These are phyloP conservation scores for Drosophila borealis DNA, from an alignment of 2,888 invertebrate genomes.

Conservation along the genomic window DNA sequence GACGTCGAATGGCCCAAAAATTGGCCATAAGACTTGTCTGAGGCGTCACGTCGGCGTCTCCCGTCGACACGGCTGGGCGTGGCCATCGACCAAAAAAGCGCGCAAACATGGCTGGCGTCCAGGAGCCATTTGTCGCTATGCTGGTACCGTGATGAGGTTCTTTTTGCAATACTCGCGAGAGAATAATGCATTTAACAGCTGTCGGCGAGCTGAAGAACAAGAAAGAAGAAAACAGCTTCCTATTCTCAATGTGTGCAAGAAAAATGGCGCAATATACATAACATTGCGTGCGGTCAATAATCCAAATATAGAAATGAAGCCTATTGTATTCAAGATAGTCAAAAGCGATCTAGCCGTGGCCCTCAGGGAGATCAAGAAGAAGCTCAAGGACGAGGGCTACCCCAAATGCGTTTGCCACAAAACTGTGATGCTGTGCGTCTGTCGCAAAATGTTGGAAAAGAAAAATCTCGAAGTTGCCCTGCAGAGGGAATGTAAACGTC, in stretches of 20 bases:
- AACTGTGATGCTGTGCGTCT: slow-evolving; percentile 83
- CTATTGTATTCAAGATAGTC: slow-evolving; percentile 88
- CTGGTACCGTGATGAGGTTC: slow-evolving; percentile 81
- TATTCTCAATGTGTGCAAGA: slow-evolving; percentile 88
- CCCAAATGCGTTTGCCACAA: slow-evolving; percentile 86
- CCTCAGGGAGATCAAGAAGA: slow-evolving; percentile 86
- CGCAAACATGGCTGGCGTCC: slow-evolving; percentile 82
- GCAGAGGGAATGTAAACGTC: slow-evolving; percentile 84
- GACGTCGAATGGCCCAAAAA: slow-evolving; percentile 65
- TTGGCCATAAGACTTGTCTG: slow-evolving; percentile 87
- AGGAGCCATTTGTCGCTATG: slow-evolving; percentile 81
- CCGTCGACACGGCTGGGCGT: slow-evolving; percentile 89
- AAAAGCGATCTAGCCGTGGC: slow-evolving; percentile 86
- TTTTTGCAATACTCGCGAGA: slow-evolving; percentile 74
- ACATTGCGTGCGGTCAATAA: slow-evolving; percentile 78
- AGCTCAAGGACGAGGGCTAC: slow-evolving; percentile 86
- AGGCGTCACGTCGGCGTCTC: slow-evolving; percentile 86
- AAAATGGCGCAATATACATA: slow-evolving; percentile 88
- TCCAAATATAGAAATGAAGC: slow-evolving; percentile 83
- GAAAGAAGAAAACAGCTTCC: slow-evolving; percentile 80
- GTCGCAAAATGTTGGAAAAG: slow-evolving; percentile 81
- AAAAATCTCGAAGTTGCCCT: slow-evolving; percentile 85
- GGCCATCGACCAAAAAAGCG: slow-evolving; percentile 84
- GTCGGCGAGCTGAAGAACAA: slow-evolving; percentile 81
- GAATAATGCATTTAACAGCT: slow-evolving; percentile 54